Evolutionary conservation across 2,113 vertebrate species (phyloP).

Genomic region (Hymenochirus boettgeri): DNA sequence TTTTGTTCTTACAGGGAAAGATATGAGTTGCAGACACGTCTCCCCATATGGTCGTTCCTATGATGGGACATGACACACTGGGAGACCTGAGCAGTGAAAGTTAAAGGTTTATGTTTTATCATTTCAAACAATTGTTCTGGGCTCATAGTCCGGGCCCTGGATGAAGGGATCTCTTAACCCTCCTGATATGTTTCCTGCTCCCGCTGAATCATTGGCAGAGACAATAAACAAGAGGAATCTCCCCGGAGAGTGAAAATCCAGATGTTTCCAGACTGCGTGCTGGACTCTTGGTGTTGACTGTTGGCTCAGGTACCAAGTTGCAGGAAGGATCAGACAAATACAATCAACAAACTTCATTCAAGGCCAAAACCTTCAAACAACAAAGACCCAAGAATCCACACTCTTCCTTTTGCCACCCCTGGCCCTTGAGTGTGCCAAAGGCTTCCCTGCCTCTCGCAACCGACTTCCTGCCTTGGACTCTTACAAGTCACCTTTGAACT

Average conservation of each 20-base stretch:
- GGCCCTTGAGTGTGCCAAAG: constrained; percentile 14
- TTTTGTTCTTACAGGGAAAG: no score
- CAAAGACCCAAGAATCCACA: constrained; percentile 21
- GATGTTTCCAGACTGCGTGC: constrained; percentile 38
- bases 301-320: not conserved
- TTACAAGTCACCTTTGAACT: constrained; percentile 35
- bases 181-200: constrained; percentile 37
- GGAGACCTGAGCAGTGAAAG: not conserved
- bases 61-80: no score
- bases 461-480: constrained; percentile 24
- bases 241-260: constrained; percentile 35
- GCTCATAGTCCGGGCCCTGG: constrained; percentile 21
- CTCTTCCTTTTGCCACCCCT: constrained; percentile 25
- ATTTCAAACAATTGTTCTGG: not conserved
- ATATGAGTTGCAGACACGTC: no score
- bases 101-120: constrained; percentile 1
- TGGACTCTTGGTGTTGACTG: not conserved
- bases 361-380: constrained; percentile 28
- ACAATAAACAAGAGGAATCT: constrained; percentile 35
- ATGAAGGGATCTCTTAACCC: constrained; percentile 31
- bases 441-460: constrained; percentile 15
- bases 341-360: constrained; percentile 18
- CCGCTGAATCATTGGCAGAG: constrained; percentile 33
- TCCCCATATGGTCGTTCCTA: no score
- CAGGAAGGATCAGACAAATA: constrained; percentile 30